These are phyloP conservation scores for Caerostris extrusa DNA, from an alignment of 1,140 invertebrate species.

Conservation along the genomic window DNA sequence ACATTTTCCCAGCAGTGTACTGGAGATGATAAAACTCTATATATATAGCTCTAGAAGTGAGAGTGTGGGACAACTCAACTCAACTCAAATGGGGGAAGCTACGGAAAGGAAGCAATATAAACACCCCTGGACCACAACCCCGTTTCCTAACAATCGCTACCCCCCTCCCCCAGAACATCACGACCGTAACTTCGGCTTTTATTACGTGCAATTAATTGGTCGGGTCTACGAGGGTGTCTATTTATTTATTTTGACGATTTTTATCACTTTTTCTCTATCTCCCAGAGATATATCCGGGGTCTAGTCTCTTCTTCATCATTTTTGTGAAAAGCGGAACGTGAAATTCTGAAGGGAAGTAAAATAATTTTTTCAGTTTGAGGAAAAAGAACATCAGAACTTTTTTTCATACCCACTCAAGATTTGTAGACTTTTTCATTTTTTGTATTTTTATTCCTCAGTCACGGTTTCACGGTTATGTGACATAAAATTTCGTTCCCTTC, in stretches of 20 bases:
- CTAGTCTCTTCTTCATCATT: not conserved
- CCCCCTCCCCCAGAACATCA: constrained; percentile 12
- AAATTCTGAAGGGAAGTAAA: constrained; percentile 39
- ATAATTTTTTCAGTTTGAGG: not conserved
- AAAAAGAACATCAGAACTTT: constrained; percentile 20
- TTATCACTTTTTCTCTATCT: not conserved
- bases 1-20: not conserved
- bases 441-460: constrained; percentile 52
- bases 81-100: constrained; percentile 51
- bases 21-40: constrained; percentile 40
- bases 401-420: constrained; percentile 42
- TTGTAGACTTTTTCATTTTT: constrained; percentile 51
- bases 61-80: constrained; percentile 48
- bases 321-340: not conserved
- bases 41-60: constrained; percentile 38
- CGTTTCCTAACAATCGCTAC: constrained; percentile 5
- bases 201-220: constrained; percentile 73
- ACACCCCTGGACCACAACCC: not conserved
- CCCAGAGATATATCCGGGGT: not conserved
- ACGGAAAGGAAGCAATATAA: constrained; percentile 69
- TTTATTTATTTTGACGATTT: constrained; percentile 63
- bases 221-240: constrained; percentile 29
- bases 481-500: constrained; percentile 49
- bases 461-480: constrained; percentile 65
- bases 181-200: constrained; percentile 54